Base-by-base conservation (phyloP, 37 sponge, comb jelly and placozoan genomes). In the Petrosia ficiformis region DNA sequence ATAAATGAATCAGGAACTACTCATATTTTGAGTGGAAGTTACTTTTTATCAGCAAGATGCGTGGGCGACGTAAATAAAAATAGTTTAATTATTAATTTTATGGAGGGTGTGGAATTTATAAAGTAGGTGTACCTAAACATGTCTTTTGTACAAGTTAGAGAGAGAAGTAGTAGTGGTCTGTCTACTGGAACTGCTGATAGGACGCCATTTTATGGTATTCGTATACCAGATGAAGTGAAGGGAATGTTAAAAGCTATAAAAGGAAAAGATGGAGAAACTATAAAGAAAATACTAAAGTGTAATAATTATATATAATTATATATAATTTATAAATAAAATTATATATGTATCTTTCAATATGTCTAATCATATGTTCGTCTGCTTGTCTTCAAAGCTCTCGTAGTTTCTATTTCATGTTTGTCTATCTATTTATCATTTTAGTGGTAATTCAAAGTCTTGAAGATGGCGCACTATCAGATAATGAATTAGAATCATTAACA, bases 181-280 rank as follows among this genome's bases (percentile, higher is more conserved):
- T 38, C 58, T 8, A 22, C 39, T 0, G 0, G 59, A 4, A 84
- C 75, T n/a, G 65, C 86, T 39, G 90, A 94, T 59, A 77, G 94
- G 42, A 86, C 86, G 3, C 94, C 90, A 0, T 94, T 94, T 73
- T 94, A 72, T 59, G 94, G 94, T 11, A 64, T 78, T n/a, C 77
- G 74, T 65, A 65, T 86, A 16, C 94, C 94, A 0, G 60, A 74
- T 0, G 94, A 94, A 35, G 71, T 94, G 36, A 94, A 89, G 75
- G 77, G 65, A 61, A 78, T 86, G 71, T 74, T 82, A 11, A 74
- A 72, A 37, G 44, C 72, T 14, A 31, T 82, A 1, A 89, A 89
- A 37, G 78, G 42, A 5, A 24, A 77, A 6, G 94, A 94, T 25
- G 70, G 44, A 6, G 73, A 33, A 21, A 74, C 61, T 39, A 65